Conservation (phyloP, 2,888 invertebrate genomes). For the Lepidocyrtoides sp. region DNA sequence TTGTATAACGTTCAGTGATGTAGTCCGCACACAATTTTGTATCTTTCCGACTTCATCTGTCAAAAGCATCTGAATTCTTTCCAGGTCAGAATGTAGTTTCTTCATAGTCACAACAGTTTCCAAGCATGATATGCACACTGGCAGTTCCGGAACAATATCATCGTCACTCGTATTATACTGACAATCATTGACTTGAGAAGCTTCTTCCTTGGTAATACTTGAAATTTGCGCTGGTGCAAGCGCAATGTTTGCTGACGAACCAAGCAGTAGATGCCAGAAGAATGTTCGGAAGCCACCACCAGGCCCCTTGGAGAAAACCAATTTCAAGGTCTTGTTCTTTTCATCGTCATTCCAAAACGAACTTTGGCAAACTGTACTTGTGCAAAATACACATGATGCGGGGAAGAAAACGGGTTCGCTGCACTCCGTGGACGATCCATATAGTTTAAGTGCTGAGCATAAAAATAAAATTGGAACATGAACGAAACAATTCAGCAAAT, state of each 20-base stretch:
- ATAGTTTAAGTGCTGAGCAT: too few relatives aligned
- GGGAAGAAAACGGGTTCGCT: too few relatives aligned
- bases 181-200: too few relatives aligned
- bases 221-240: background rate
- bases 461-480: too few relatives aligned
- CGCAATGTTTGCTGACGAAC: background rate
- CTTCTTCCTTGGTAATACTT: background rate
- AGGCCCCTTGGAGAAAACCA: background rate
- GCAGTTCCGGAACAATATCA: background rate
- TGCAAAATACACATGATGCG: background rate
- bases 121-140: background rate
- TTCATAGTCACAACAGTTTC: background rate
- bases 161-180: too few relatives aligned
- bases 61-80: background rate
- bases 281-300: background rate
- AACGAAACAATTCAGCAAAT: too few relatives aligned
- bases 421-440: too few relatives aligned
- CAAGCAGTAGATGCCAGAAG: background rate
- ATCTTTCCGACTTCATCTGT: background rate
- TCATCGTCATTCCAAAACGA: background rate
- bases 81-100: slow-evolving; percentile 4
- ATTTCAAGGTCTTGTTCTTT: background rate
- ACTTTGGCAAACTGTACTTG: background rate
- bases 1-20: too few relatives aligned
- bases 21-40: background rate